These are phyloP conservation scores for Beris morrisii DNA, from an alignment of 2,888 invertebrate species.

Conservation along the genomic window DNA sequence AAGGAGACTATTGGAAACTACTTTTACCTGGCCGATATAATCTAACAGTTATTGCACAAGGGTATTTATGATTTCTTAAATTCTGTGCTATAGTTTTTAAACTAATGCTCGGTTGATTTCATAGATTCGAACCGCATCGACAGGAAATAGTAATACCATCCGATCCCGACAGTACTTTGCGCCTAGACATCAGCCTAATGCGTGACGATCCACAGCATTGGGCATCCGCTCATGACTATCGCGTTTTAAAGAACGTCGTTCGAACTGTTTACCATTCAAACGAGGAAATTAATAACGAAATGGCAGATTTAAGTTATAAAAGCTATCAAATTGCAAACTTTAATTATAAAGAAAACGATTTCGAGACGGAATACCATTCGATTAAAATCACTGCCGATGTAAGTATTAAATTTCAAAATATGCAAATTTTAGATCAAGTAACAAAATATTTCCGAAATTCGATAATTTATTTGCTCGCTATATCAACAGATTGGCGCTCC, in stretches of 20 bases:
- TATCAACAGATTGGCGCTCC: slow-evolving; percentile 67
- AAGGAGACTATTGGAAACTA: slow-evolving; percentile 93
- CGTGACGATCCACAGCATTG: slow-evolving; percentile 80
- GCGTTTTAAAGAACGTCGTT: slow-evolving; percentile 68
- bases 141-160: slow-evolving; percentile 55
- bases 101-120: not conserved
- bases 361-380: slow-evolving; percentile 68
- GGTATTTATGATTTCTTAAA: slow-evolving; percentile 57
- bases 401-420: slow-evolving; percentile 44
- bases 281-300: slow-evolving; percentile 63
- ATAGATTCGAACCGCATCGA: slow-evolving; percentile 48
- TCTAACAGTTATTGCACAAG: slow-evolving; percentile 70
- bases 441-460: slow-evolving; percentile 10
- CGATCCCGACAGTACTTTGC: slow-evolving; percentile 59
- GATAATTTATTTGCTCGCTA: slow-evolving; percentile 13
- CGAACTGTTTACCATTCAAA: slow-evolving; percentile 67
- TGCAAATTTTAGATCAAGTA: slow-evolving; percentile 9
- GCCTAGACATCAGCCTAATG: slow-evolving; percentile 78
- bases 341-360: slow-evolving; percentile 67
- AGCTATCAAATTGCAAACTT: slow-evolving; percentile 71
- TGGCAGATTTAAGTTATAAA: slow-evolving; percentile 70
- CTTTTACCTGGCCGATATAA: slow-evolving; percentile 84
- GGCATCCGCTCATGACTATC: slow-evolving; percentile 81
- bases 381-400: slow-evolving; percentile 75
- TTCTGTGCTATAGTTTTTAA: not conserved